Conservation (phyloP, 1,140 invertebrate genomes). For the Diachasmimorpha longicaudata region DNA sequence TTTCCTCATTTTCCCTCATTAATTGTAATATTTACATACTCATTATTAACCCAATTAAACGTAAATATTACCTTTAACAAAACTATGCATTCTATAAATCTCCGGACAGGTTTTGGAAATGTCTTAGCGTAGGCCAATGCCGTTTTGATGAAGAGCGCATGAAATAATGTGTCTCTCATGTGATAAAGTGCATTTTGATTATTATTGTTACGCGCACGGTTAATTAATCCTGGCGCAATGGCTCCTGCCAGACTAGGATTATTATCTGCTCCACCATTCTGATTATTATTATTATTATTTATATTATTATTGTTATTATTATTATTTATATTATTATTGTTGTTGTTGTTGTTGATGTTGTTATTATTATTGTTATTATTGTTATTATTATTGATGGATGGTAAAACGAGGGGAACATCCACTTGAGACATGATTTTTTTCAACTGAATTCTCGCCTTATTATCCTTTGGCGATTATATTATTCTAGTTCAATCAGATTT, state of each 20-base stretch:
- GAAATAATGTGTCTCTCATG: slow-evolving; percentile 92
- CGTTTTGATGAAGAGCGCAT: slow-evolving; percentile 91
- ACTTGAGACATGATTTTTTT: background rate
- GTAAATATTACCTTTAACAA: slow-evolving; percentile 75
- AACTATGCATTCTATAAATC: slow-evolving; percentile 90
- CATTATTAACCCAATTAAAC: too few species aligned
- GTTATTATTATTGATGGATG: background rate
- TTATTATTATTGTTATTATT: slow-evolving; percentile 6
- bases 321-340: slow-evolving; percentile 11
- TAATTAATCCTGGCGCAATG: slow-evolving; percentile 47
- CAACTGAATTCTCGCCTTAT: background rate
- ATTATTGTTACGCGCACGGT: slow-evolving; percentile 45
- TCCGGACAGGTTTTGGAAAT: slow-evolving; percentile 83
- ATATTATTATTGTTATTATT: slow-evolving; percentile 21
- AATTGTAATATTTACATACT: too few species aligned
- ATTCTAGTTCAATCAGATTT: too few species aligned
- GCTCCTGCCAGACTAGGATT: slow-evolving; percentile 49
- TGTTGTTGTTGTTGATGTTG: background rate
- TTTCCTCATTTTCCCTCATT: too few species aligned
- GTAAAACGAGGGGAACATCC: background rate
- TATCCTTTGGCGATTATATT: too few species aligned
- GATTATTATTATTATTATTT: slow-evolving; percentile 46
- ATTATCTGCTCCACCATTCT: slow-evolving; percentile 47
- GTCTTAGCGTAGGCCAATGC: slow-evolving; percentile 88
- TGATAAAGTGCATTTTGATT: slow-evolving; percentile 78